These are phyloP conservation scores for Trididemnum clinides DNA, from an alignment of 23 tunicate species.

Conservation along the genomic window DNA sequence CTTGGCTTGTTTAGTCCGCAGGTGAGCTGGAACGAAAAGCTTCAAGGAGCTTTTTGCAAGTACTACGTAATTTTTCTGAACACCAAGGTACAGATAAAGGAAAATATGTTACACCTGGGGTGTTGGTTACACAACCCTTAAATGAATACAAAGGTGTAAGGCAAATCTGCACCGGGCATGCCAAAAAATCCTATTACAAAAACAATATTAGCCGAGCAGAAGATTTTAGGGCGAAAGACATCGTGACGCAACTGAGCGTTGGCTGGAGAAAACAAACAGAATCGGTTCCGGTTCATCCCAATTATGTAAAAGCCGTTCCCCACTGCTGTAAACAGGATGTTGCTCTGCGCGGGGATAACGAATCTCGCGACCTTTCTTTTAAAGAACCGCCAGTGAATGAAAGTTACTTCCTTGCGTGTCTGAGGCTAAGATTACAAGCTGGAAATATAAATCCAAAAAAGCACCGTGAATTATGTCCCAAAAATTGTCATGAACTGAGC, in stretches of 20 bases:
- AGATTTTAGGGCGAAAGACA: neutral
- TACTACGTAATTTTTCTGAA: constrained; percentile 2
- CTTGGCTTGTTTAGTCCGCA: no score
- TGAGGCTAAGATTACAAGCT: constrained; percentile 17
- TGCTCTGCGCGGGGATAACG: no score
- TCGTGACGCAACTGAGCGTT: neutral
- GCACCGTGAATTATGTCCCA: neutral
- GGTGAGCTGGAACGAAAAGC: neutral
- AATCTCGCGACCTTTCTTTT: no score
- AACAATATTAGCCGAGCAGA: constrained; percentile 2
- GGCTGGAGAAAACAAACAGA: neutral
- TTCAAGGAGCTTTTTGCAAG: constrained; percentile 12
- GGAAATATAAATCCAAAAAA: neutral
- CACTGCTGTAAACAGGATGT: no score
- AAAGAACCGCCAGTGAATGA: neutral
- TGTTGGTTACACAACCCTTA: no score
- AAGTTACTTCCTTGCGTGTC: neutral
- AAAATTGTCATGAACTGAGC: neutral
- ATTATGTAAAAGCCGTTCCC: no score
- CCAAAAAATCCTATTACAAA: no score
- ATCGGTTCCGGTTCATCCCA: no score
- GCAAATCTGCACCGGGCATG: no score
- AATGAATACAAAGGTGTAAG: no score
- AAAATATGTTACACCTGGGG: no score
- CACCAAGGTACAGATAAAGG: no score